Conservation (phyloP, 2,888 invertebrate species). For the Lochmaea crataegi region DNA sequence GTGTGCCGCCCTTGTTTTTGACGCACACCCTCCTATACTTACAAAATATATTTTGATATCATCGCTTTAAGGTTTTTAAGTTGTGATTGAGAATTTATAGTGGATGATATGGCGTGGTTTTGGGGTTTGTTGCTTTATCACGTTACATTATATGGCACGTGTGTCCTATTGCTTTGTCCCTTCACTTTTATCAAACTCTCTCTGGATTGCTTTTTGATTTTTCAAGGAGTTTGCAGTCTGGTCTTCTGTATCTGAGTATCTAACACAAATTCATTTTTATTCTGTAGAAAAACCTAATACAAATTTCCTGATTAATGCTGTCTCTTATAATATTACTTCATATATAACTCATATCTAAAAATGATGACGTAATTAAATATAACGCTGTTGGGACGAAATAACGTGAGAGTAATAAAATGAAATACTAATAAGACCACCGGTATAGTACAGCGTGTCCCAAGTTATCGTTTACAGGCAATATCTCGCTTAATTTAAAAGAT, state of each 20-base stretch:
- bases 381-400: no score
- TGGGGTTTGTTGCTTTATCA: constrained; percentile 41
- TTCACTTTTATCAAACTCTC: constrained; percentile 22
- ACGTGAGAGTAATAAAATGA: no score
- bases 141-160: constrained; percentile 36
- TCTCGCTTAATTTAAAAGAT: no score
- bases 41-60: constrained; percentile 47
- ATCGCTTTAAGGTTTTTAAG: constrained; percentile 49
- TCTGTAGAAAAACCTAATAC: no score
- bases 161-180: constrained; percentile 34
- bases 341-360: no score
- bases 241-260: not conserved
- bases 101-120: constrained; percentile 43
- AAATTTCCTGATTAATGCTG: no score
- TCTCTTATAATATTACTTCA: no score
- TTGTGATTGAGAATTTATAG: constrained; percentile 51
- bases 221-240: not conserved
- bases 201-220: constrained; percentile 22
- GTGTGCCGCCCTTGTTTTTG: constrained; percentile 9
- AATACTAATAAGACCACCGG: no score
- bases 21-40: constrained; percentile 28
- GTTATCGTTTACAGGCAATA: no score
- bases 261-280: not conserved
- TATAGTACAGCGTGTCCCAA: no score
- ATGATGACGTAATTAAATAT: no score